phyloP scores from a whole-genome alignment of 2,888 invertebrate species.

The Slavum lentiscoides region DNA sequence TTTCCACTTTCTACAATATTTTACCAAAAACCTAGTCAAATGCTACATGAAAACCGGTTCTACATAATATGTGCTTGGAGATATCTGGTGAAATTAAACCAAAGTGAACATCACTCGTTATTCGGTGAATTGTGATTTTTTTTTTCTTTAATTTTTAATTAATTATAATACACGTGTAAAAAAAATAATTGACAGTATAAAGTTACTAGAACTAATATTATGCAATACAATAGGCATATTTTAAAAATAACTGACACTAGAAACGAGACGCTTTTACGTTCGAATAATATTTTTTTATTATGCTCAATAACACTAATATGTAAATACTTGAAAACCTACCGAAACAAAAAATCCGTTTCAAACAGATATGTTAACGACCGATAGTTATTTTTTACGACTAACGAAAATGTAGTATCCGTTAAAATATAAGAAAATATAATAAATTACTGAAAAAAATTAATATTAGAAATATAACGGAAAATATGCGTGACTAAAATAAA shows the following conservation, averaged over 20 bases:
- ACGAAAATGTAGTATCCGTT: background rate
- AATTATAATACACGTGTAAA: background rate
- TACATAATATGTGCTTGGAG: background rate
- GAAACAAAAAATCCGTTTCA: background rate
- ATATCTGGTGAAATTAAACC: constrained; percentile 15
- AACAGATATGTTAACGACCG: background rate
- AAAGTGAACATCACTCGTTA: background rate
- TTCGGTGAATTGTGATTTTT: background rate
- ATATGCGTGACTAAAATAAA: too few species aligned
- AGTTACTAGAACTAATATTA: background rate
- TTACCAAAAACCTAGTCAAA: constrained; percentile 1
- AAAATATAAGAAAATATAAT: too few species aligned
- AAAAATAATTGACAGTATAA: too few species aligned
- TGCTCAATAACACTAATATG: background rate
- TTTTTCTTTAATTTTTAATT: background rate
- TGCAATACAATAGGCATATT: background rate
- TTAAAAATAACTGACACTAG: background rate
- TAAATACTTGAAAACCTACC: background rate
- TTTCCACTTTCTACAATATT: constrained; percentile 30
- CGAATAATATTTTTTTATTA: background rate
- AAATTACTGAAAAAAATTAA: too few species aligned
- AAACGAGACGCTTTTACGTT: background rate
- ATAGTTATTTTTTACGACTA: background rate
- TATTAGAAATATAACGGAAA: too few species aligned
- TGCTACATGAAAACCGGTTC: constrained; percentile 24